Conservation (phyloP, 2,888 invertebrate species). For the Drosophila suboccidentalis region DNA sequence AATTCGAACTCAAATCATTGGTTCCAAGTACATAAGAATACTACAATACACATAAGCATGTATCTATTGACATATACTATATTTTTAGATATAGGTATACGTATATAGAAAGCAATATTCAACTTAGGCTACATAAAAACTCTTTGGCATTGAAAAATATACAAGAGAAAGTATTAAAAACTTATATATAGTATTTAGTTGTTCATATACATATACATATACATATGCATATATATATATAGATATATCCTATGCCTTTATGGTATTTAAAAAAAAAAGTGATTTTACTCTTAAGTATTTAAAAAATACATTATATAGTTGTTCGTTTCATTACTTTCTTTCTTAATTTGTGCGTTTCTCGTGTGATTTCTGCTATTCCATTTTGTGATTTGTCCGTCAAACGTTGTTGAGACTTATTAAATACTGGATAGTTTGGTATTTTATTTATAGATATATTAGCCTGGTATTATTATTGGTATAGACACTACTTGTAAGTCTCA, state of each 20-base stretch:
- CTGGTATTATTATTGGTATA: slow-evolving; percentile 11
- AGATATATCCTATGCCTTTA: slow-evolving; percentile 58
- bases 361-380: slow-evolving; percentile 12
- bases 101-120: slow-evolving; percentile 49
- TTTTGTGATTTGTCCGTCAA: slow-evolving; percentile 52
- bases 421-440: slow-evolving; percentile 40
- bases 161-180: slow-evolving; percentile 47
- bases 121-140: slow-evolving; percentile 71
- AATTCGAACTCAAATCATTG: slow-evolving; percentile 50
- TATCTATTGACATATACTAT: slow-evolving; percentile 14
- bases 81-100: slow-evolving; percentile 1
- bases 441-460: not conserved
- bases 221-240: slow-evolving; percentile 17
- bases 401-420: slow-evolving; percentile 47
- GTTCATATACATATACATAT: slow-evolving; percentile 13
- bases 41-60: not conserved
- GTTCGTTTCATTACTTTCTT: slow-evolving; percentile 14
- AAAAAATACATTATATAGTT: slow-evolving; percentile 59
- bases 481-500: slow-evolving; percentile 33
- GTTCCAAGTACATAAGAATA: slow-evolving; percentile 35
- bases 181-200: slow-evolving; percentile 43
- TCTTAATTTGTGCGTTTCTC: slow-evolving; percentile 43
- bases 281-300: slow-evolving; percentile 36
- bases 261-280: slow-evolving; percentile 62
- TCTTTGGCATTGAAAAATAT: slow-evolving; percentile 75